Percentiles rank a stretch among this genome's conserved stretches.
Evolutionary conservation across 53 echinoderm and acorn worm genomes (phyloP).

Genomic region (Antedon mediterranea): DNA sequence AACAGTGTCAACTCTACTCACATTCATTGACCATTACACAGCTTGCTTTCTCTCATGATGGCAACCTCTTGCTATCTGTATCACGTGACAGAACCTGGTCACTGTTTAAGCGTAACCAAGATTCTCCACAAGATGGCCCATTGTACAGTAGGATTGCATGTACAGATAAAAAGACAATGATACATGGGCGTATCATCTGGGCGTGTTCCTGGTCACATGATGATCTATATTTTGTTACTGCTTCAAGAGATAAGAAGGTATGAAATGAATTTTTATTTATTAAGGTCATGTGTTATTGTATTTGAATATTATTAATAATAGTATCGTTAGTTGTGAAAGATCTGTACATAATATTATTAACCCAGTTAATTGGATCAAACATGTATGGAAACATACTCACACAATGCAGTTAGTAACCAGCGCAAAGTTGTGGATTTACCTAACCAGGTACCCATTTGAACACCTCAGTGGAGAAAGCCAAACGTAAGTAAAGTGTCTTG

Average conservation of each 20-base stretch:
- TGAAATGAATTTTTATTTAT: too few relatives aligned
- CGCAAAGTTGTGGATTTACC: too few relatives aligned
- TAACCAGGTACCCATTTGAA: too few relatives aligned
- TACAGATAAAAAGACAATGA: conserved; percentile 76
- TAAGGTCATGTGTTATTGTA: too few relatives aligned
- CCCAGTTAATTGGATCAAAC: too few relatives aligned
- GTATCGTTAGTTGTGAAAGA: too few relatives aligned
- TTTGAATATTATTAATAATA: too few relatives aligned
- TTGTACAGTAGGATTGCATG: conserved; percentile 23
- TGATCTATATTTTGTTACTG: conserved; percentile 67
- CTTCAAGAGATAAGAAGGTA: conserved; percentile 86
- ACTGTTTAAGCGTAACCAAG: conserved; percentile 32
- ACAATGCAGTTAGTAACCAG: too few relatives aligned
- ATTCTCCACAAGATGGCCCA: not conserved
- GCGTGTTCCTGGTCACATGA: conserved; percentile 94
- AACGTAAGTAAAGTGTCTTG: too few relatives aligned
- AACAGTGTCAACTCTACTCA: conserved; percentile 37
- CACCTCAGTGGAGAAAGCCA: too few relatives aligned
- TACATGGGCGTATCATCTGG: conserved; percentile 86
- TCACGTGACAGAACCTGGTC: conserved; percentile 98
- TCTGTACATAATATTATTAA: too few relatives aligned
- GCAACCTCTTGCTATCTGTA: conserved; percentile 49
- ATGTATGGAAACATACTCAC: too few relatives aligned
- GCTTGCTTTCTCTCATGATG: conserved; percentile 71
- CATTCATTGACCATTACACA: conserved; percentile 93